Evolutionary conservation across 2,888 invertebrate genomes (phyloP), one percentile per base, ranked within the genome.

Genomic region (Cabera pusaria): DNA sequence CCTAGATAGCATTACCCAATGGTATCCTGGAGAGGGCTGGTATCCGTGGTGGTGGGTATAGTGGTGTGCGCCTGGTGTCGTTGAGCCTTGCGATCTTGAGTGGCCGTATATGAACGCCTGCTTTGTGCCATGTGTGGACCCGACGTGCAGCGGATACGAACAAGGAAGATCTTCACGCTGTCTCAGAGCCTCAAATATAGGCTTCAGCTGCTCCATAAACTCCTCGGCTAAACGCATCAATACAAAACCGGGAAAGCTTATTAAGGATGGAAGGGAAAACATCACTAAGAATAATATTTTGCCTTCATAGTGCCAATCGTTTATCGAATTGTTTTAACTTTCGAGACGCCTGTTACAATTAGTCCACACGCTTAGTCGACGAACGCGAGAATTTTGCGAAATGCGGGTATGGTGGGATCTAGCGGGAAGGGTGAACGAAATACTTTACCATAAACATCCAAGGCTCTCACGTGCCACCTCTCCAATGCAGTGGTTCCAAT

Each of bases 131-230:
- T 92, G 85, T 84, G 92, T 87, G 74, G 92, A 85, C 80, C 93
- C 93, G 92, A 96, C 95, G 90, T 95, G 95, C 86, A 96, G 93
- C 73, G 96, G 96, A 90, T 95, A 96, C 75, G 96, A 95, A 90
- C 95, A 96, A 79, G 96, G 96, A 70, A 96, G 93, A 89, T 96
- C 95, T 90, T 96, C 96, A 83, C 95, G 94, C 85, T 95, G 95
- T 80, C 97, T 93, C 82, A 97, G 93, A 90, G 95, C 95, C 91
- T 97, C 96, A 93, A 97, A 97, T 90, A 97, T 96, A 78, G 97
- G 97, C 95, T 94, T 96, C 93, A 97, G 92, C 92, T 97, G 96
- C 91, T 93, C 95, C 94, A 97, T 93, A 92, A 97, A 96, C 92
- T 96, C 96, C 91, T 96, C 96, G 90, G 96, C 97, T 97, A 91